Conservation (phyloP, 2,113 vertebrate genomes). For the Calyptomena viridis region DNA sequence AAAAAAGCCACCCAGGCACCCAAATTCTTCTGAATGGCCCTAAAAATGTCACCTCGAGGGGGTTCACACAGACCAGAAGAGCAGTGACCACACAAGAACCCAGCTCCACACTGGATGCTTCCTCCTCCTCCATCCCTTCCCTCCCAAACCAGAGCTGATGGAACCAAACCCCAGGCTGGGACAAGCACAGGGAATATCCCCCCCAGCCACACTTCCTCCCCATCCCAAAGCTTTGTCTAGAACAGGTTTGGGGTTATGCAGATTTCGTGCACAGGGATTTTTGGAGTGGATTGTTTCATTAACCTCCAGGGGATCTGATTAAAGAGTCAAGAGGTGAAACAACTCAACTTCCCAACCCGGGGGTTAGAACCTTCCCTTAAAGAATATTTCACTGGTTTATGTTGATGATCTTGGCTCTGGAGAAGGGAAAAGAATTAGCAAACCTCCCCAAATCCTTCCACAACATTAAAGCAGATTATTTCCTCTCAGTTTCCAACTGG, state of each 20-base stretch:
- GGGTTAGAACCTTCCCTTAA: neutral
- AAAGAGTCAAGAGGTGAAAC: constrained; percentile 27
- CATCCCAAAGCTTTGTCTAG: neutral
- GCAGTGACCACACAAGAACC: neutral
- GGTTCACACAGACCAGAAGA: neutral
- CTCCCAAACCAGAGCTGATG: neutral
- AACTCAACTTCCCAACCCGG: neutral
- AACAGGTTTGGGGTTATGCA: neutral
- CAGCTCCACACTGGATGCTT: neutral
- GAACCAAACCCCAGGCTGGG: neutral
- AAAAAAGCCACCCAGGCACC: neutral
- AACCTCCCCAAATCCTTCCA: neutral
- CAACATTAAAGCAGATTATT: neutral
- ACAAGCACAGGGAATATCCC: neutral
- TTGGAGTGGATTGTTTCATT: neutral
- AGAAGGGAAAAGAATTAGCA: neutral
- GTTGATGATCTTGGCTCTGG: neutral
- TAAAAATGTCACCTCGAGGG: neutral
- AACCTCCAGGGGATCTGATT: constrained; percentile 23
- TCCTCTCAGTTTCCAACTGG: neutral
- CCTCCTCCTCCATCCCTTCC: neutral
- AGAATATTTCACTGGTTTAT: neutral
- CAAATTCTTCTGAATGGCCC: fast-evolving
- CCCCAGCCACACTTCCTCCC: neutral
- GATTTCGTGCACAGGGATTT: neutral